Base-by-base conservation (phyloP, 2,888 invertebrate genomes). In the Antheraea yamamai region DNA sequence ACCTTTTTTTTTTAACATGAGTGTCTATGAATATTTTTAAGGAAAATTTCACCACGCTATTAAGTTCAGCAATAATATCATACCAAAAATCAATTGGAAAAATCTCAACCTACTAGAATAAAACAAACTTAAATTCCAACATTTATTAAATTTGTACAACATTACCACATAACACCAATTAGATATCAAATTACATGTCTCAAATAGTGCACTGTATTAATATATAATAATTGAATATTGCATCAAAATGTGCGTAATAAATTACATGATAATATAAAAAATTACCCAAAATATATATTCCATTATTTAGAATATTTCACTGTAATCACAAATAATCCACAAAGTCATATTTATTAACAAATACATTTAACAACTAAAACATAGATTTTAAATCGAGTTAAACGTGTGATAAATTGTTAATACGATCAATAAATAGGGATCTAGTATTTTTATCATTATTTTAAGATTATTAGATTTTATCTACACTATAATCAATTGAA, bases 91-190 rank as follows among this genome's bases (percentile, higher is more conserved):
- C 12, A n/a, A 61, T 12, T 61, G 0, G 23, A n/a, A 58, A 58
- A n/a, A 12, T 61, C 20, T n/a, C 61, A 58, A 1, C 0, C 18
- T 20, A 61, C 16, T 30, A 30, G 14, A 66, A 76, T 75, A 80
- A 79, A 79, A 51, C 68, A 58, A 20, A 64, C 35, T 55, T 86
- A 89, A 86, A 85, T 88, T 87, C 85, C 91, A 94, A 94, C 94
- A 88, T 94, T 93, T 94, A 94, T 94, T 94, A 94, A 93, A 94
- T 92, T 92, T 92, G 92, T 93, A 92, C 91, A 92, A 82, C 87
- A 82, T 89, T 86, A 90, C 30, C 87, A 88, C 82, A 85, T 89
- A 92, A 92, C 92, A 92, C 87, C 89, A 85, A 89, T 86, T 80
- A 82, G 26, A 58, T 39, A 55, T 58, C n/a, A n/a, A 58, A 61